A percentile compares a stretch with the other conserved stretches of the same genome.
Evolutionary conservation across 2,113 vertebrate genomes (phyloP).

Genomic region (Tricholaema leucomelas): DNA sequence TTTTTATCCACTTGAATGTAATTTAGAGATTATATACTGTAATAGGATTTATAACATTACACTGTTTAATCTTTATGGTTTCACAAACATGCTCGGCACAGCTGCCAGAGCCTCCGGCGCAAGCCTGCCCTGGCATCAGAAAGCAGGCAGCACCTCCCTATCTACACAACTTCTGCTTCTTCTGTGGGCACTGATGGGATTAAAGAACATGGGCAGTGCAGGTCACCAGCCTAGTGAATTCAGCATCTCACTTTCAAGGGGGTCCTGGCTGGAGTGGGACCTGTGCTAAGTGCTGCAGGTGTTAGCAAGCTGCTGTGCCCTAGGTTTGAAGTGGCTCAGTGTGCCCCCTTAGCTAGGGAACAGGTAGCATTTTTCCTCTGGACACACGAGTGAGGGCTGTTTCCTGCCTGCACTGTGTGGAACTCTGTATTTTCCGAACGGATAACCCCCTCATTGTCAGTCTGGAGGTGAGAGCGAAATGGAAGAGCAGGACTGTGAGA

Average conservation of each 20-base stretch:
- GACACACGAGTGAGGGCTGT: not conserved
- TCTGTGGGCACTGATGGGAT: not conserved
- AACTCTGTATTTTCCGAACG: not conserved
- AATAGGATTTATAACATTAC: constrained; percentile 87
- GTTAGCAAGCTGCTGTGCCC: not conserved
- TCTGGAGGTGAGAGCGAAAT: not conserved
- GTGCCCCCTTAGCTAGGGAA: not conserved
- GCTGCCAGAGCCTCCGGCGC: constrained; percentile 44
- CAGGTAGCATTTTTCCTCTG: not conserved
- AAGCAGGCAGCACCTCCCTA: not conserved
- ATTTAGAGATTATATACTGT: constrained; percentile 88
- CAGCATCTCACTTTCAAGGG: not conserved
- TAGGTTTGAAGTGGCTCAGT: not conserved
- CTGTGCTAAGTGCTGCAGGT: not conserved
- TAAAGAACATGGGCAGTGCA: not conserved
- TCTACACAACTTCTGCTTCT: constrained; percentile 8
- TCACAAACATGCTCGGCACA: constrained; percentile 57
- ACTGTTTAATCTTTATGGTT: constrained; percentile 75
- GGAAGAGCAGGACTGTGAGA: not conserved
- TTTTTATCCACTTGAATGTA: constrained; percentile 87
- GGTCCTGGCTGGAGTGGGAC: not conserved
- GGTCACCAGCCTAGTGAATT: not conserved
- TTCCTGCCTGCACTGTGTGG: not conserved
- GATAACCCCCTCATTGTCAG: not conserved
- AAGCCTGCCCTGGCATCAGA: constrained; percentile 8